Evolutionary conservation across 2,888 invertebrate species (phyloP).

Genomic region (Morpho deidamia): DNA sequence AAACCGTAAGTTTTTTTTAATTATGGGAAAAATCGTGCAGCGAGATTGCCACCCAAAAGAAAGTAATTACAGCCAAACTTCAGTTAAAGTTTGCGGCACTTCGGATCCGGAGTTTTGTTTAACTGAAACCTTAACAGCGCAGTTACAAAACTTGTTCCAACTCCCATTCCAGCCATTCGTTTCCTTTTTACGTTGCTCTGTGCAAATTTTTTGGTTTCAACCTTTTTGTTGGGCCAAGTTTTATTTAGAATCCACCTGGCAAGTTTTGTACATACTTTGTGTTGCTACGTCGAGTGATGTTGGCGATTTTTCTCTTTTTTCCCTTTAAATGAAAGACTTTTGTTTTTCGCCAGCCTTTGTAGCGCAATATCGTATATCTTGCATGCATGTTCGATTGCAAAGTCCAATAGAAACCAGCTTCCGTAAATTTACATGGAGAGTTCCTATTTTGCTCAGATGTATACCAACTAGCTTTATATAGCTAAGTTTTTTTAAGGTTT

Average conservation of each 20-base stretch:
- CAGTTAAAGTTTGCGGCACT: conserved; percentile 23
- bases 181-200: conserved; percentile 5
- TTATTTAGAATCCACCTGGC: conserved; percentile 9
- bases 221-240: conserved; percentile 18
- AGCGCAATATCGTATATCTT: too few species aligned
- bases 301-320: background rate
- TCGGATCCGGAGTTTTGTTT: conserved; percentile 24
- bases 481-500: too few species aligned
- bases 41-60: background rate
- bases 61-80: conserved; percentile 18
- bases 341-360: too few species aligned
- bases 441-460: too few species aligned
- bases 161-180: conserved; percentile 1
- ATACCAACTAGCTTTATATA: too few species aligned
- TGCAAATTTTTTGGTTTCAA: conserved; percentile 8
- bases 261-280: background rate
- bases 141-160: conserved; percentile 26
- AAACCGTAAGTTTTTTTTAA: background rate
- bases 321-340: background rate
- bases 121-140: conserved; percentile 28
- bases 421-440: too few species aligned
- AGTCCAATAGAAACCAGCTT: too few species aligned
- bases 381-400: too few species aligned
- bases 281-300: too few species aligned
- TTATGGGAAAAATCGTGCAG: background rate